Conservation (phyloP, 2,888 invertebrate genomes). For the Dione vanillae region DNA sequence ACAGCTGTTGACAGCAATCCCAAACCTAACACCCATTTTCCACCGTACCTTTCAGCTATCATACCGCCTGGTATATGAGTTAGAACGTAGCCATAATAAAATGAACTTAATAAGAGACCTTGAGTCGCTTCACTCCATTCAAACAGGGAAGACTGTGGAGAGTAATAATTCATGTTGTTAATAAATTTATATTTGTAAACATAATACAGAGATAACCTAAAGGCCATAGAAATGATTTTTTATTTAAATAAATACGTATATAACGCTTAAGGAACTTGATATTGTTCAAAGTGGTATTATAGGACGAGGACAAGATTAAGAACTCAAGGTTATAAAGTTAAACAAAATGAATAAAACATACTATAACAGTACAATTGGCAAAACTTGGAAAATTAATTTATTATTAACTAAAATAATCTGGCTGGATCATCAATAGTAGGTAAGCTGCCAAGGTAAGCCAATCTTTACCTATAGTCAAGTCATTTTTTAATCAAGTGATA, state of each 20-base stretch:
- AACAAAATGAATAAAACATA: not conserved
- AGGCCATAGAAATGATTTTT: not conserved
- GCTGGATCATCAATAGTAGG: too few species aligned
- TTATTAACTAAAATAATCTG: too few species aligned
- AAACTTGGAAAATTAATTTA: not conserved
- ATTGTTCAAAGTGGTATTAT: not conserved
- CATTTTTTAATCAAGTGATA: too few species aligned
- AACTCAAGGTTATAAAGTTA: not conserved
- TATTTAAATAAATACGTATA: not conserved
- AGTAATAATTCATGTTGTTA: not conserved
- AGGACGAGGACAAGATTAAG: not conserved
- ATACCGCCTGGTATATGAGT: conserved; percentile 94
- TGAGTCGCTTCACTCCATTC: conserved; percentile 89
- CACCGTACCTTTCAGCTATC: conserved; percentile 91
- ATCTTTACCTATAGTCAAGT: too few species aligned
- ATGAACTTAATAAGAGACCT: conserved; percentile 91
- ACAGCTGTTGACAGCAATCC: conserved; percentile 92
- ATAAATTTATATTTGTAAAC: not conserved
- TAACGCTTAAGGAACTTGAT: too few species aligned
- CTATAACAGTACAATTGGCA: not conserved
- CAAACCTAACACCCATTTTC: conserved; percentile 91
- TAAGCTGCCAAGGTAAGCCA: too few species aligned
- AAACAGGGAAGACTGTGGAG: conserved; percentile 60
- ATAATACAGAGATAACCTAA: not conserved
- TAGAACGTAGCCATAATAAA: conserved; percentile 93